These are phyloP conservation scores for Eulimnadia texana DNA, from an alignment of 1,140 invertebrate genomes.

Conservation along the genomic window DNA sequence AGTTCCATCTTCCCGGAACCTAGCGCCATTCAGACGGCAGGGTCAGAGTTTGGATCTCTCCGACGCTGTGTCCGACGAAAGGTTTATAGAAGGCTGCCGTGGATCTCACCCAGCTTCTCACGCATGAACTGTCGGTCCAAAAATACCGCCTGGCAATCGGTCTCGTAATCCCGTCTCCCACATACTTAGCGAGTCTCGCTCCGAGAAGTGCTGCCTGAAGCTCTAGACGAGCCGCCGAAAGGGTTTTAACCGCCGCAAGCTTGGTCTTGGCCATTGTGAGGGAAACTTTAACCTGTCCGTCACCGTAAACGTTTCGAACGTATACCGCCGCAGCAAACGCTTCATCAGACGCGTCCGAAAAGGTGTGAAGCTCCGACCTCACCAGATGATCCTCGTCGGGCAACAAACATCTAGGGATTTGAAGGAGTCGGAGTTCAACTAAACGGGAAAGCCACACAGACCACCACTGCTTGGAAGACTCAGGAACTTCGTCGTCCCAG, in stretches of 20 bases:
- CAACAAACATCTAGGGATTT: not conserved
- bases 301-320: not conserved
- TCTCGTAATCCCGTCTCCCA: not conserved
- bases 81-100: not conserved
- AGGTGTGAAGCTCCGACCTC: not conserved
- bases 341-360: not conserved
- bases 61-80: not conserved
- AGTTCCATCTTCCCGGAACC: not conserved
- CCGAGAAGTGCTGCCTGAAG: not conserved
- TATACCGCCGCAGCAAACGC: not conserved
- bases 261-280: constrained; percentile 1
- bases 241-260: not conserved
- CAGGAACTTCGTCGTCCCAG: constrained; percentile 30
- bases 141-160: constrained; percentile 1
- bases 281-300: not conserved
- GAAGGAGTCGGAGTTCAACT: not conserved
- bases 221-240: not conserved
- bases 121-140: constrained; percentile 17
- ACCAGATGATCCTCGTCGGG: not conserved
- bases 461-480: constrained; percentile 1
- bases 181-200: not conserved
- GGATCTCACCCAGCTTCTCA: not conserved
- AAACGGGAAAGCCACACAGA: not conserved
- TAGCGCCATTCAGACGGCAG: not conserved
- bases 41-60: not conserved